phyloP scores from a whole-genome alignment of 2,797 vertebrate species.

The Carduelis carduelis region DNA sequence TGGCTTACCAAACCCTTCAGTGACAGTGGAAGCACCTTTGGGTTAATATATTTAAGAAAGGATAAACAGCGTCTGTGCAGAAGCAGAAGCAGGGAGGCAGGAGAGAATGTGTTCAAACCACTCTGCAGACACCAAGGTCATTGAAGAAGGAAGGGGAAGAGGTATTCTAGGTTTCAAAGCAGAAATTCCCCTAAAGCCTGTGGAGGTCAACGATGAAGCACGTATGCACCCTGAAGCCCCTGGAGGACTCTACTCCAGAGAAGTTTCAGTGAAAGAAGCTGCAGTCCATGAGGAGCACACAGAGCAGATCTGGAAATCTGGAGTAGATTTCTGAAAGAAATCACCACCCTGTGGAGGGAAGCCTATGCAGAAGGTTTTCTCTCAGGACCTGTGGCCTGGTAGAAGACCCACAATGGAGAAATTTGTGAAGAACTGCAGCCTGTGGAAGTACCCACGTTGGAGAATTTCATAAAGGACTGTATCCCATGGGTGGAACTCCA shows the following conservation, averaged over 20 bases:
- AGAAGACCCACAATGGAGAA: neutral
- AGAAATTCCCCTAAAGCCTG: neutral
- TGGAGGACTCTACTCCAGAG: neutral
- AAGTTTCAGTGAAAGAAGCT: neutral
- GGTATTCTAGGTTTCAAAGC: neutral
- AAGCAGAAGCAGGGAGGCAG: neutral
- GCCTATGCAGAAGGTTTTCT: neutral
- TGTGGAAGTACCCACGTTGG: neutral
- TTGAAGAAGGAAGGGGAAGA: neutral
- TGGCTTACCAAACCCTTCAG: neutral
- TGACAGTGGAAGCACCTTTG: neutral
- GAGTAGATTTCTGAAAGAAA: neutral
- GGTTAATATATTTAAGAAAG: neutral
- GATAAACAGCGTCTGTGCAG: neutral
- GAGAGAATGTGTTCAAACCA: neutral
- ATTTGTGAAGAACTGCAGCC: neutral
- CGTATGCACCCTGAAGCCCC: neutral
- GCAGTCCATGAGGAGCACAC: neutral
- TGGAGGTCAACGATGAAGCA: neutral
- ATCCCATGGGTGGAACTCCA: neutral
- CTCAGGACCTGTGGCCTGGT: neutral
- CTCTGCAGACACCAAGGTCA: neutral
- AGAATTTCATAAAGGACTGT: neutral
- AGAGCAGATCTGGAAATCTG: neutral
- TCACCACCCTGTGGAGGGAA: accelerated